Conservation (phyloP, 2,113 vertebrate species). For the Cichladusa arquata region DNA sequence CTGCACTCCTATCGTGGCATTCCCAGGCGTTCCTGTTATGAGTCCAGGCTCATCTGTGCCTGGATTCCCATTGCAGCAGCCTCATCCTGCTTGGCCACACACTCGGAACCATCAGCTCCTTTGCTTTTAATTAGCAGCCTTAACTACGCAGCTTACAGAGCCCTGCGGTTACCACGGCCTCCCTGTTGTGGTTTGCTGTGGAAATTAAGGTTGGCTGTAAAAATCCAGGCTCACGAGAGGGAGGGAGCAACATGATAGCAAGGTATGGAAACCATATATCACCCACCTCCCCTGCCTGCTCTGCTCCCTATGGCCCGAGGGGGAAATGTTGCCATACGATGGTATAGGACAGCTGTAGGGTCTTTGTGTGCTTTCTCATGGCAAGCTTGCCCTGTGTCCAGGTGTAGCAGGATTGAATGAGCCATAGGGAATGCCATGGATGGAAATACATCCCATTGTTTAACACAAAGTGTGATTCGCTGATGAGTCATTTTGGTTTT, state of each 20-base stretch:
- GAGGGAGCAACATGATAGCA: background rate
- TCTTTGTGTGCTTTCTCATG: background rate
- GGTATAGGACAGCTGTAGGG: background rate
- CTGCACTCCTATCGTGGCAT: fast-evolving
- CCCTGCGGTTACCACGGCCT: background rate
- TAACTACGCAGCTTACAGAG: background rate
- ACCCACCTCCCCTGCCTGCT: background rate
- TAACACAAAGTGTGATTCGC: background rate
- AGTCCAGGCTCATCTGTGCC: background rate
- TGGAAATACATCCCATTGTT: background rate
- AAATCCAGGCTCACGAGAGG: background rate
- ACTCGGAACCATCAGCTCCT: background rate
- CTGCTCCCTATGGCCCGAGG: background rate
- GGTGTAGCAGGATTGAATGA: background rate
- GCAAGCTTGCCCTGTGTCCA: background rate
- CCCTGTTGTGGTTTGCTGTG: background rate
- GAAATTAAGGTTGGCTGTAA: background rate
- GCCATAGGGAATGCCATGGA: background rate
- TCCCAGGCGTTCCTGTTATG: fast-evolving
- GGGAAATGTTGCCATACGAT: background rate
- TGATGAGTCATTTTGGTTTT: background rate
- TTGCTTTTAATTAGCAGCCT: background rate
- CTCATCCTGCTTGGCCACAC: background rate
- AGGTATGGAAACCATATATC: background rate
- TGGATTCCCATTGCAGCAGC: background rate